Evolutionary conservation across 2,113 vertebrate genomes (phyloP), one percentile per base, ranked within the genome.

Genomic region (Apodemus speciosus): DNA sequence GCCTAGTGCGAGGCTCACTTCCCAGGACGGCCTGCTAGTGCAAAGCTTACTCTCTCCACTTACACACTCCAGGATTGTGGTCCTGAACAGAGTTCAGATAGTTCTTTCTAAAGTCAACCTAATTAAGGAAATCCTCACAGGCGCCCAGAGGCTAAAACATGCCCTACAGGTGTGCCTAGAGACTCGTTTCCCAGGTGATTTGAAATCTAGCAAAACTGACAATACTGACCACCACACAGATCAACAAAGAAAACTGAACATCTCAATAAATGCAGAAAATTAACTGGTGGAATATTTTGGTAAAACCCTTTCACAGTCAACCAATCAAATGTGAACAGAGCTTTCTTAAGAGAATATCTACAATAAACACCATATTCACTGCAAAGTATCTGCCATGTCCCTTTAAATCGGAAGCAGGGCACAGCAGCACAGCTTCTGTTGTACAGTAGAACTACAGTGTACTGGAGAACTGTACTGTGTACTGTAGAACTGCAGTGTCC

Each of bases 201-300:
- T 7, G 5, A 40, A 38, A 60, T 9, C 53, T 23, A 11, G 56
- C 58, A 3, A 81, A 81, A 23, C 4, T 60, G 35, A 81, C 6
- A 40, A 27, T n/a, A 51, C 49, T 40, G n/a, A 40, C 53, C n/a
- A 16, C 3, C 79, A 81, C 77, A 58, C n/a, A 81, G 32, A 72
- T 56, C 43, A 89, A 89, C 83, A 53, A 40, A 89, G 13, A 89
- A 91, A 87, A 62, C 75, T 0, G 32, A 90, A 23, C 40, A 66
- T 62, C 62, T 83, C 64, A 84, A 94, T 20, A 95, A 95, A 93
- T 64, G 64, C 9, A 94, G 21, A 69, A 93, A 89, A 68, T 15
- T 30, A 88, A 40, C 46, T 89, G 53, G 23, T 85, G 25, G 27
- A 62, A 62, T 62, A 23, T 27, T 62, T 62, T 62, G 25, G 23